These are phyloP conservation scores for Drosophila cognata DNA, from an alignment of 2,888 invertebrate species.

Conservation along the genomic window DNA sequence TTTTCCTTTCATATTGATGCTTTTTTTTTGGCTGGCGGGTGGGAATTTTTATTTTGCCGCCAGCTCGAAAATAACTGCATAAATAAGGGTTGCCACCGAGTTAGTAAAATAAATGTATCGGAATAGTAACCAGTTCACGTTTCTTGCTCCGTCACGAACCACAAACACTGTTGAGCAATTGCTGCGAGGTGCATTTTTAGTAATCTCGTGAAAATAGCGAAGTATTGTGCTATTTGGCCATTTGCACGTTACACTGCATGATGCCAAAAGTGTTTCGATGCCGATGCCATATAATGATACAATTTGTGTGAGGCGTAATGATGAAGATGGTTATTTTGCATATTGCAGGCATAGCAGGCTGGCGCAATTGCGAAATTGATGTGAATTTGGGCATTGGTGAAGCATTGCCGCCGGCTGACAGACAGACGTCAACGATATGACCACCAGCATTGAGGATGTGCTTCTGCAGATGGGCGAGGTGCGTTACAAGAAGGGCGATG, in stretches of 20 bases:
- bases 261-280: neutral
- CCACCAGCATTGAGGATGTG: constrained; percentile 97
- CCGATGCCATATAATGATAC: constrained; percentile 1
- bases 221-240: constrained; percentile 28
- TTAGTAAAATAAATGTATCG: neutral
- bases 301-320: constrained; percentile 5
- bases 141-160: constrained; percentile 19
- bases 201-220: constrained; percentile 47
- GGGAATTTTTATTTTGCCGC: constrained; percentile 17
- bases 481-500: constrained; percentile 98
- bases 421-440: constrained; percentile 86
- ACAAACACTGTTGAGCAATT: constrained; percentile 43
- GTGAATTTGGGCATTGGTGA: constrained; percentile 30
- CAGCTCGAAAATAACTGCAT: neutral
- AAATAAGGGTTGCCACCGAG: constrained; percentile 27
- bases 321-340: constrained; percentile 26
- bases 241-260: constrained; percentile 26
- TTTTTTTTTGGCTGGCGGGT: neutral
- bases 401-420: constrained; percentile 37
- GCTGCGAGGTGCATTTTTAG: constrained; percentile 56
- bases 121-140: constrained; percentile 6
- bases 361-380: constrained; percentile 40
- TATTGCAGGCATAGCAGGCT: constrained; percentile 37
- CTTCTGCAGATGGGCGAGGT: constrained; percentile 96
- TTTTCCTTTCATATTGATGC: neutral